Base-by-base conservation (phyloP, 2,113 vertebrate genomes). In the Tyrannus savana region DNA sequence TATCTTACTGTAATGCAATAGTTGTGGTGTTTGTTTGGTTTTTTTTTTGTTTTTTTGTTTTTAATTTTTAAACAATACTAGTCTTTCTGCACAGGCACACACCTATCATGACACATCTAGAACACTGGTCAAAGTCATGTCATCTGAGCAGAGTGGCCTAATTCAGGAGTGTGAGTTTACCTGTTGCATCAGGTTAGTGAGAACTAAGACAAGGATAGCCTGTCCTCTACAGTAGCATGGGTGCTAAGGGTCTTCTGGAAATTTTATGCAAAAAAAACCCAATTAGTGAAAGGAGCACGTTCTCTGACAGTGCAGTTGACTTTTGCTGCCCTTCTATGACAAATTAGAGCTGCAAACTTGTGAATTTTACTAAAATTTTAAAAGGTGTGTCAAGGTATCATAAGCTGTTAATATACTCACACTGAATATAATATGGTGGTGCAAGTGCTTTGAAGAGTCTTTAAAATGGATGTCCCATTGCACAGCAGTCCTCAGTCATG, bases 321-420 rank as follows among this genome's bases (percentile, higher is more conserved):
- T 85, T 87, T 79, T 93, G 12, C 31, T 85, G 42, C 41, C 59
- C 42, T 93, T 93, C 46, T 59, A 24, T 90, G 35, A 66, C n/a
- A 83, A 90, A 88, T 88, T 80, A 79, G 49, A 62, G 21, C 49
- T 67, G 12, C 50, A 63, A 72, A 66, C 90, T 84, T 62, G 12
- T 77, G 92, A 69, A 72, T 59, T 80, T 77, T 69, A 80, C 80
- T 73, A 66, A 75, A 60, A 90, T 58, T 85, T 46, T 69, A 62
- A 69, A 77, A n/a, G 7, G 0, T 1, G 0, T 62, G 63, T 85
- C 58, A 73, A 64, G 18, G 24, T 73, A 19, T 19, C 58, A 28
- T 67, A 35, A 50, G 3, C 15, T 11, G 3, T 27, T 64, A 72
- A 76, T 19, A 72, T 73, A 24, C 14, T 77, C 27, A 37, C 75